Base-by-base conservation (phyloP, 2,113 vertebrate genomes). In the Glaucomys volans region DNA sequence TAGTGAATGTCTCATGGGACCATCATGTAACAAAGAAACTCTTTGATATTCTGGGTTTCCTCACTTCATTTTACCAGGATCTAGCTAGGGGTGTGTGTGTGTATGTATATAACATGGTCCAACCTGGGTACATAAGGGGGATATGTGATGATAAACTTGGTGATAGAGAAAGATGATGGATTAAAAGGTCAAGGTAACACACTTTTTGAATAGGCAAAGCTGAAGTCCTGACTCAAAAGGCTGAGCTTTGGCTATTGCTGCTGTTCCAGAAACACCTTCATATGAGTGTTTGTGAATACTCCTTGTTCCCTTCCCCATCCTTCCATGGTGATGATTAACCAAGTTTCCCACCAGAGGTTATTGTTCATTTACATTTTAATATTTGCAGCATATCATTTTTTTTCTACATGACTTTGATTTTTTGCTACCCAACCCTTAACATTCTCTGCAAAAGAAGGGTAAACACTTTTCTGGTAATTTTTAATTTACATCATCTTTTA, bases 401-500 rank as follows among this genome's bases (percentile, higher is more conserved):
- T n/a, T 28, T 17, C 74, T 30, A 79, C 74, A 83, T 57, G 47
- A 40, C 30, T 74, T 88, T 79, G 52, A 28, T 75, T 79, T 91
- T 37, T 91, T 37, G 79, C 8, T 26, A 75, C 17, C 20, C 30
- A 67, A 37, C 7, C 57, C 11, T 50, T 80, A 74, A 42, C n/a
- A 72, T 22, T 47, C 62, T 76, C 69, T 16, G 7, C 50, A 50
- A 92, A 95, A 67, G 81, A 92, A 92, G 8, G 5, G 32, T 12
- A 75, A 66, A 77, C 24, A 72, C 8, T 90, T 93, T 83, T 79
- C 35, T 37, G 47, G 69, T 83, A 35, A 16, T 69, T 32, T 92
- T 87, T 35, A 22, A 8, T 81, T 83, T 77, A 74, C 5, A 40
- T 72, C 22, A 81, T 75, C 11, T 94, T 75, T 95, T 88, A 91